A percentile compares a stretch with the other conserved stretches of the same genome.
These are phyloP conservation scores for Florisuga fusca DNA, from an alignment of 2,797 vertebrate genomes.

Conservation along the genomic window DNA sequence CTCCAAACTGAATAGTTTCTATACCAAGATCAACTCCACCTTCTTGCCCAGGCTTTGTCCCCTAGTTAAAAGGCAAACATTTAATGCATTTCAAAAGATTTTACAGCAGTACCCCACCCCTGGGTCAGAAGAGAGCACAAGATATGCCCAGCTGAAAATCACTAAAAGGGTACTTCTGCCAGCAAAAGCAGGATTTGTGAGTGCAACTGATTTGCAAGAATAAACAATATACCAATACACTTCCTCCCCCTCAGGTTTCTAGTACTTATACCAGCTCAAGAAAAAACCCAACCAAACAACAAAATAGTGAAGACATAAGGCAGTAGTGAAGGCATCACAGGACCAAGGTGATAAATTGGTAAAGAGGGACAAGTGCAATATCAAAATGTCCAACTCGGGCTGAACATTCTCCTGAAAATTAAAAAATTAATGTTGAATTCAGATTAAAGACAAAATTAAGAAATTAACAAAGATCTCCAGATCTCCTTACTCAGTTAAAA, in stretches of 20 bases:
- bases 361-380: not conserved
- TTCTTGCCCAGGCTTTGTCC: slow-evolving; percentile 86
- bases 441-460: not conserved
- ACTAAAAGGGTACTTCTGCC: not conserved
- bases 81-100: not conserved
- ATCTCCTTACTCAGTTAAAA: not conserved
- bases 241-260: not conserved
- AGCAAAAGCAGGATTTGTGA: not conserved
- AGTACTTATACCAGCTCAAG: not conserved
- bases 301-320: not conserved
- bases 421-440: not conserved
- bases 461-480: not conserved
- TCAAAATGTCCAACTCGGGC: not conserved
- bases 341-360: not conserved
- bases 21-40: slow-evolving; percentile 88
- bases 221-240: not conserved
- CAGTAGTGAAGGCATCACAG: not conserved
- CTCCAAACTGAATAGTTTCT: slow-evolving; percentile 97
- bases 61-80: slow-evolving; percentile 77
- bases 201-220: not conserved
- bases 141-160: not conserved
- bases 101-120: not conserved
- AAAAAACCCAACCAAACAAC: not conserved
- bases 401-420: not conserved
- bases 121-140: not conserved